Conservation (phyloP, 2,888 invertebrate species). For the Dione juno region DNA sequence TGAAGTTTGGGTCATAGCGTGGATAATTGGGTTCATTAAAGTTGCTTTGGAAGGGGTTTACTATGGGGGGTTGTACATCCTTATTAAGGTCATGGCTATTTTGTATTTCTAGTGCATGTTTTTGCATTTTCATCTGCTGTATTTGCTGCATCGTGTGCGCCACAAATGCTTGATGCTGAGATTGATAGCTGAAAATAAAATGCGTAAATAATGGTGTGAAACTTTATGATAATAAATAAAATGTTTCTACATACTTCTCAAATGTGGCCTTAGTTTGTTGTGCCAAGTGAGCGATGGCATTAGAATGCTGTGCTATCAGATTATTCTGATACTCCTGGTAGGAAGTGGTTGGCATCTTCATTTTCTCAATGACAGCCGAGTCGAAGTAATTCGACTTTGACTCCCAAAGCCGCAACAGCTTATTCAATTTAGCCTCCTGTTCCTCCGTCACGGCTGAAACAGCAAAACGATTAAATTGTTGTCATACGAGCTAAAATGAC, state of each 20-base stretch:
- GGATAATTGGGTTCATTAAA: conserved; percentile 69
- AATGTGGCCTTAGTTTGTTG: conserved; percentile 92
- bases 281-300: conserved; percentile 89
- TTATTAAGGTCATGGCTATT: conserved; percentile 67
- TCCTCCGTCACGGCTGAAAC: conserved; percentile 91
- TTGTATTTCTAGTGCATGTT: conserved; percentile 85
- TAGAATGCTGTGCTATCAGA: conserved; percentile 91
- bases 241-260: conserved; percentile 83
- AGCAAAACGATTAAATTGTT: conserved; percentile 71
- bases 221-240: not conserved
- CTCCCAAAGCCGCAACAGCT: conserved; percentile 97
- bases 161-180: conserved; percentile 97
- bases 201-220: conserved; percentile 25
- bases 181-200: conserved; percentile 87
- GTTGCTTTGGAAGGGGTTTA: conserved; percentile 63
- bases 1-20: conserved; percentile 68
- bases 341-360: conserved; percentile 94
- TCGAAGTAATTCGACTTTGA: conserved; percentile 96
- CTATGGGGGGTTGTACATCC: conserved; percentile 60
- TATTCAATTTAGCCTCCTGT: conserved; percentile 95
- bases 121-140: conserved; percentile 91
- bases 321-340: conserved; percentile 95
- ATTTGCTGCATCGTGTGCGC: conserved; percentile 95
- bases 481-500: conserved; percentile 64
- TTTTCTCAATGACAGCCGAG: conserved; percentile 90